Evolutionary conservation across 2,797 vertebrate genomes (phyloP), one percentile per base, ranked within the genome.

Genomic region (Lepilemur septentrionalis): DNA sequence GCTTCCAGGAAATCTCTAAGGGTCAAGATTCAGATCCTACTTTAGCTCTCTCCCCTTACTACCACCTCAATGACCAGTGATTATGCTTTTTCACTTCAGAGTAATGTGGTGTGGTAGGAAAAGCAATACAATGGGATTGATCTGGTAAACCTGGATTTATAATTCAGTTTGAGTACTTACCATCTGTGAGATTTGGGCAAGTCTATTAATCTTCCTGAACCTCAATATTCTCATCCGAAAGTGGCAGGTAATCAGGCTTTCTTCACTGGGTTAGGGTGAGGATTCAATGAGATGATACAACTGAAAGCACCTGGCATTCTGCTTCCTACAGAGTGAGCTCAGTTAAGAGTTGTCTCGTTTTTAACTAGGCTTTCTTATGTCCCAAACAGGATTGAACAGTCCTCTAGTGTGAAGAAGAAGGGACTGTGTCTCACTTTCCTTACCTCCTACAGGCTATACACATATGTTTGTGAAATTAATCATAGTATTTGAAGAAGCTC

Each of bases 381-480:
- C 41, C 57, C 25, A 86, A 93, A 69, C 18, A 78, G 67, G 30
- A 81, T 52, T 72, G 50, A 78, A 92, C 63, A 61, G 82, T 91
- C 63, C 48, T 97, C 28, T 81, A 73, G 78, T 95, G 43, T 82
- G 57, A 91, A 35, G 43, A 59, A 94, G 43, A 86, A 46, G 18
- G 82, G 43, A 72, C 72, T 41, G 28, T 63, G 70, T 91, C 41
- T 89, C 50, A 69, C 48, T 95, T 82, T 93, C 82, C 85, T 91
- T 91, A 76, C 22, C 67, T 50, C 30, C 83, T 93, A 70, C 17
- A 89, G n/a, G 38, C 35, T 96, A 72, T 69, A 52, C 78, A 92
- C 35, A 94, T 85, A 91, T 93, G n/a, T 95, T 93, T 93, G 43
- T 90, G 86, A 83, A 95, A 96, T 94, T 94, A 88, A 94, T 91